phyloP scores from a whole-genome alignment of 2,888 invertebrate species.

The Stegophylla sp. region DNA sequence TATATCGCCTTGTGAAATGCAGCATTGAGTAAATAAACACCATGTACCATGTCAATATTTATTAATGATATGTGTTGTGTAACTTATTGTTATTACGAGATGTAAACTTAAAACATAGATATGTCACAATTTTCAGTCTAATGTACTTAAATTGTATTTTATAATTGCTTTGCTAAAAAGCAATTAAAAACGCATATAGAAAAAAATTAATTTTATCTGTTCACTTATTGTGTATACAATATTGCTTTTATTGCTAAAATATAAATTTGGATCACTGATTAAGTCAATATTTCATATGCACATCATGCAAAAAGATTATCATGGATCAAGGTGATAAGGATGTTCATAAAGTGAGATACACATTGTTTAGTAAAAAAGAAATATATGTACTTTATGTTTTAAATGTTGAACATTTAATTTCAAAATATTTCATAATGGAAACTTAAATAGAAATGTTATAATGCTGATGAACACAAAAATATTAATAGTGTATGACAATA shows the following conservation, averaged over 20 bases:
- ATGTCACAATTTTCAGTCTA: not conserved
- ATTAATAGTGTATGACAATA: not conserved
- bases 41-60: conserved; percentile 6
- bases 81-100: not conserved
- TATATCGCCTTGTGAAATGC: not conserved
- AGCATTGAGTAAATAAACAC: conserved; percentile 9
- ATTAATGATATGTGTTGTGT: not conserved
- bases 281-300: no score
- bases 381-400: conserved; percentile 37
- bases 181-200: not conserved
- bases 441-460: not conserved
- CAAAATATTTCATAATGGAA: conserved; percentile 2
- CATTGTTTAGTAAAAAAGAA: not conserved
- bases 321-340: not conserved
- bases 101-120: not conserved
- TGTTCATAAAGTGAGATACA: not conserved
- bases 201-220: no score
- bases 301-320: not conserved
- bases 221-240: no score
- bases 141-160: not conserved
- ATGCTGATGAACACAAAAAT: not conserved
- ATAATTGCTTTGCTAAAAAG: not conserved
- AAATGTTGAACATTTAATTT: conserved; percentile 33
- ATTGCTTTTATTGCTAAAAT: no score
- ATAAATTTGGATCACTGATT: no score